Conservation (phyloP, 1,140 invertebrate genomes). For the Drosophila kanapiae region DNA sequence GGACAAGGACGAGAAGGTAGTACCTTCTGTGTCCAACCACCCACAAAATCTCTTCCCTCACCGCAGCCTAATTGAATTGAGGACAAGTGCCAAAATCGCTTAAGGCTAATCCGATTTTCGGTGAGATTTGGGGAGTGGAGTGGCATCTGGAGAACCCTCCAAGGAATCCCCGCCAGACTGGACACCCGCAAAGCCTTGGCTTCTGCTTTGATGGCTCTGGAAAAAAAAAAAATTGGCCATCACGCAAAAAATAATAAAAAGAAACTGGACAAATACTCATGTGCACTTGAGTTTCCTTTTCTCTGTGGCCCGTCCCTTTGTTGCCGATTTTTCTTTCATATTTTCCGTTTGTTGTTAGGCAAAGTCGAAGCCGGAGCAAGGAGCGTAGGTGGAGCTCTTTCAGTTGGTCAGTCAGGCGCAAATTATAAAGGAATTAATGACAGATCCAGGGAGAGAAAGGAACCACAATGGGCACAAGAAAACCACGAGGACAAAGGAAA, state of each 20-base stretch:
- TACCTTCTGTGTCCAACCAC: slow-evolving; percentile 51
- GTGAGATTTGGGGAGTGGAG: slow-evolving; percentile 55
- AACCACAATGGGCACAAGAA: slow-evolving; percentile 54
- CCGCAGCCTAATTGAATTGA: slow-evolving; percentile 77
- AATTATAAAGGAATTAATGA: slow-evolving; percentile 83
- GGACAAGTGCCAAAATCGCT: slow-evolving; percentile 76
- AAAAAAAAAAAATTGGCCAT: slow-evolving; percentile 31
- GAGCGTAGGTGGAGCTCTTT: slow-evolving; percentile 59
- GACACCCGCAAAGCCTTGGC: slow-evolving; percentile 77
- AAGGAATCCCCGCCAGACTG: slow-evolving; percentile 49
- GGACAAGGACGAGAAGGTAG: slow-evolving; percentile 40
- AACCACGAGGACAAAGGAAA: slow-evolving; percentile 55
- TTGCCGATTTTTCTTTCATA: slow-evolving; percentile 61
- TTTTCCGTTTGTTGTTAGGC: slow-evolving; percentile 52
- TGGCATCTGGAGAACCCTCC: slow-evolving; percentile 29
- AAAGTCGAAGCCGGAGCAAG: slow-evolving; percentile 6
- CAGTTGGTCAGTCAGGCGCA: slow-evolving; percentile 78
- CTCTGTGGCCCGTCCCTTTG: slow-evolving; percentile 45
- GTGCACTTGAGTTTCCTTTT: slow-evolving; percentile 69
- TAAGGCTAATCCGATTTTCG: slow-evolving; percentile 79
- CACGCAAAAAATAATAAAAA: slow-evolving; percentile 29
- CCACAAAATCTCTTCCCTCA: slow-evolving; percentile 28
- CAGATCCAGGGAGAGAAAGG: slow-evolving; percentile 55
- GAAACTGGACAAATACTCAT: slow-evolving; percentile 59
- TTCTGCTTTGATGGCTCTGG: slow-evolving; percentile 49